A percentile compares a stretch with the other conserved stretches of the same genome.
These are phyloP conservation scores for Popillia japonica DNA, from an alignment of 1,140 invertebrate genomes.

Conservation along the genomic window DNA sequence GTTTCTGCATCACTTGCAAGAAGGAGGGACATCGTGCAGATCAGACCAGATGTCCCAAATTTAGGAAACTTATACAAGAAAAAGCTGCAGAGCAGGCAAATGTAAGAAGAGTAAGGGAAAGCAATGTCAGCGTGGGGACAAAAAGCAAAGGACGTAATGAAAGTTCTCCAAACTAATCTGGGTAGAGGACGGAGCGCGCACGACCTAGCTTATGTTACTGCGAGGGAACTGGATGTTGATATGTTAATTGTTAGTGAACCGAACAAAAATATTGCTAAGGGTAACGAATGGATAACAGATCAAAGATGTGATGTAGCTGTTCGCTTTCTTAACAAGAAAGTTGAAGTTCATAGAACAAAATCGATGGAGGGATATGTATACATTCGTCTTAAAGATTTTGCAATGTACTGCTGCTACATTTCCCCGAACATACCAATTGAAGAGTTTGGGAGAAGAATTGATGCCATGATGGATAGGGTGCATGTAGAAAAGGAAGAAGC, in stretches of 20 bases:
- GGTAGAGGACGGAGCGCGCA: background rate
- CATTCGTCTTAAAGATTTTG: background rate
- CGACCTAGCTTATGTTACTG: background rate
- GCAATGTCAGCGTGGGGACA: too few species aligned
- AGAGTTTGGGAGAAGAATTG: background rate
- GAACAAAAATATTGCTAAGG: background rate
- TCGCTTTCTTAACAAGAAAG: background rate
- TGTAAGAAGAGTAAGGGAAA: too few species aligned
- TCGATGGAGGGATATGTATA: background rate
- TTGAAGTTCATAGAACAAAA: background rate
- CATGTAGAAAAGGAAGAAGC: background rate
- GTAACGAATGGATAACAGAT: background rate
- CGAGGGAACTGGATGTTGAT: background rate
- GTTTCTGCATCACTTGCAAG: too few species aligned
- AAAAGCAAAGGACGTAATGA: background rate
- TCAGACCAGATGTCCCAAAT: too few species aligned
- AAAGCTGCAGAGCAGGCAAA: too few species aligned
- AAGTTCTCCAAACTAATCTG: background rate
- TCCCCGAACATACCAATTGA: constrained; percentile 26
- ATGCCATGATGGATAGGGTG: background rate
- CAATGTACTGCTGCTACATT: constrained; percentile 22
- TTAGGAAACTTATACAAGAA: too few species aligned
- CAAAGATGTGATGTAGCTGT: background rate
- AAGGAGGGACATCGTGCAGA: too few species aligned
- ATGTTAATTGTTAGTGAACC: background rate